Percentiles rank a stretch among this genome's conserved stretches.
These are phyloP conservation scores for Pantherophis guttatus DNA, from an alignment of 2,113 vertebrate genomes.

Conservation along the genomic window DNA sequence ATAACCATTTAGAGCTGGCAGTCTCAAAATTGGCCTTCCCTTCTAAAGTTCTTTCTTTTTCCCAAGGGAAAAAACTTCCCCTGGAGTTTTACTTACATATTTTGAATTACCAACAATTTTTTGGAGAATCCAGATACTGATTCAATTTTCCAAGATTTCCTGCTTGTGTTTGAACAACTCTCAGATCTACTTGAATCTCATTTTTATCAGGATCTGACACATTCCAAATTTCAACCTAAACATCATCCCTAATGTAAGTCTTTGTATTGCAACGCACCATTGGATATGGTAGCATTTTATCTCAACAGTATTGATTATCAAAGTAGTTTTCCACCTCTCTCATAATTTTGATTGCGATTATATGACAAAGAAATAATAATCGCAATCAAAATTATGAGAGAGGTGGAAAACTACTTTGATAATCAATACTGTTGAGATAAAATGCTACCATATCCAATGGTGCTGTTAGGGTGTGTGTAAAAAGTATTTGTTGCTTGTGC, in stretches of 20 bases:
- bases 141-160: too few relatives aligned
- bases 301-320: not conserved
- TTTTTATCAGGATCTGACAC: not conserved
- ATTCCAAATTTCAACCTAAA: not conserved
- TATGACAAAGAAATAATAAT: not conserved
- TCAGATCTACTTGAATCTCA: not conserved
- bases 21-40: not conserved
- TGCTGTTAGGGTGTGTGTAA: too few relatives aligned
- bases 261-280: not conserved
- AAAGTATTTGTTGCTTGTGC: too few relatives aligned
- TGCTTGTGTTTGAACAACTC: not conserved
- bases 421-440: not conserved
- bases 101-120: too few relatives aligned
- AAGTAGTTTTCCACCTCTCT: not conserved
- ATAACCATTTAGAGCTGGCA: not conserved
- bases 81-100: not conserved
- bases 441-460: not conserved
- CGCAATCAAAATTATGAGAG: not conserved
- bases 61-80: too few relatives aligned
- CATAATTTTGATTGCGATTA: not conserved
- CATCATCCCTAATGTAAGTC: not conserved
- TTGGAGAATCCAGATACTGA: too few relatives aligned
- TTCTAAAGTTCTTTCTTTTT: not conserved
- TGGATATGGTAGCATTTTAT: not conserved
- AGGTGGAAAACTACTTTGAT: not conserved